Percentiles rank a stretch among this genome's conserved stretches.
These are phyloP conservation scores for Cantharis lateralis DNA, from an alignment of 2,888 invertebrate species.

Conservation along the genomic window DNA sequence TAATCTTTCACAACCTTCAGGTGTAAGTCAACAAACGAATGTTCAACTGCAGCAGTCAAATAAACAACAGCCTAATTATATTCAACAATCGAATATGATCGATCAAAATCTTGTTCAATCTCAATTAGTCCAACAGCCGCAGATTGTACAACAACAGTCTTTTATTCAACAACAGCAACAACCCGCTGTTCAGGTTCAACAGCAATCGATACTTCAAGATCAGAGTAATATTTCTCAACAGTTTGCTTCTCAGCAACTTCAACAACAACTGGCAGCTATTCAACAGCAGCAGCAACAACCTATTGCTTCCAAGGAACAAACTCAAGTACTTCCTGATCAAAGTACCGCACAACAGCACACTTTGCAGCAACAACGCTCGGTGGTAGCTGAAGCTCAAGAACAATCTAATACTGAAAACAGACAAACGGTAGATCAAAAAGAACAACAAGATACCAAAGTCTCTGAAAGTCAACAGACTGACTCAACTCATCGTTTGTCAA, in stretches of 20 bases:
- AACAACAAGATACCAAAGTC: neutral
- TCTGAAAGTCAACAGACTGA: neutral
- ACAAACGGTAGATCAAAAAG: neutral
- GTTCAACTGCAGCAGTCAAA: conserved; percentile 17
- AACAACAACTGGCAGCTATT: conserved; percentile 58
- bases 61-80: conserved; percentile 12
- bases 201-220: conserved; percentile 36
- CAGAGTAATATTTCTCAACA: conserved; percentile 44
- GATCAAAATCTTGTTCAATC: neutral
- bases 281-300: conserved; percentile 56
- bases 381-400: neutral
- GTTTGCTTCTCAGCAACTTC: conserved; percentile 57
- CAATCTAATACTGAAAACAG: neutral
- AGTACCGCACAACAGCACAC: neutral
- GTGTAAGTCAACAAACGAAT: conserved; percentile 8
- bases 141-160: conserved; percentile 12
- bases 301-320: conserved; percentile 15
- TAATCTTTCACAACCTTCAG: conserved; percentile 2
- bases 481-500: conserved; percentile 36
- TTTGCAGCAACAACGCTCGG: neutral
- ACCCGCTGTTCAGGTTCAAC: conserved; percentile 54
- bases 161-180: conserved; percentile 26
- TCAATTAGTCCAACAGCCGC: neutral
- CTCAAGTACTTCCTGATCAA: conserved; percentile 22
- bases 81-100: neutral